Evolutionary conservation across 2,888 invertebrate genomes (phyloP), one percentile per base, ranked within the genome.

Genomic region (Pterobdella sp.): DNA sequence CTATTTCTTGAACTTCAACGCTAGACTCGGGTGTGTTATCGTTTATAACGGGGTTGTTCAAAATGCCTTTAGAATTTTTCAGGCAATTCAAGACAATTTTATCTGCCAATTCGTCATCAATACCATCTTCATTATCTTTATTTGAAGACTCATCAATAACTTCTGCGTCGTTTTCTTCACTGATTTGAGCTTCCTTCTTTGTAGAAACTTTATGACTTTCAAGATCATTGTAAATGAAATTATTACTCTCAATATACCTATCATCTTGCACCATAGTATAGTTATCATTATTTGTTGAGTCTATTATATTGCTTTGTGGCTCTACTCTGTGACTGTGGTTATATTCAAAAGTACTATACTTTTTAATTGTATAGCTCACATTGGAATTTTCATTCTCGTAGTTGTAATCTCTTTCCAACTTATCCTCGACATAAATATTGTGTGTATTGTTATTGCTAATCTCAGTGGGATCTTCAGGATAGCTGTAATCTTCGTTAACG

Each of bases 81-180:
- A 69, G 69, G 52, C 69, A 42, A 7, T 49, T 69, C 31, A 36
- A 22, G n/a, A 71, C 63, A 34, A 71, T 71, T 35, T 71, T 34
- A 35, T 71, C 71, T n/a, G 71, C 71, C 32, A 71, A 36, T 32
- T 63, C 71, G 35, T 71, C 71, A 35, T 71, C 71, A 29, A 71
- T 71, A 56, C 14, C 70, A 52, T 29, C 71, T n/a, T 71, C 71
- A n/a, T 60, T 63, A 26, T 71, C 60, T 1, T 65, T 29, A 3
- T 65, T 22, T 29, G 18, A 14, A 29, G 26, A 18, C 4, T n/a
- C 69, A 3, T 52, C 29, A 18, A 31, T 29, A 26, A 1, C 49
- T 26, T 31, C n/a, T 26, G 42, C 69, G 18, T 52, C 42, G 26
- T 49, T 14, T 18, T 26, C 18, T 1, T 31, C 42, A 2, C 29